Conservation (phyloP, 1,140 invertebrate genomes). For the Cheumatopsyche charites region DNA sequence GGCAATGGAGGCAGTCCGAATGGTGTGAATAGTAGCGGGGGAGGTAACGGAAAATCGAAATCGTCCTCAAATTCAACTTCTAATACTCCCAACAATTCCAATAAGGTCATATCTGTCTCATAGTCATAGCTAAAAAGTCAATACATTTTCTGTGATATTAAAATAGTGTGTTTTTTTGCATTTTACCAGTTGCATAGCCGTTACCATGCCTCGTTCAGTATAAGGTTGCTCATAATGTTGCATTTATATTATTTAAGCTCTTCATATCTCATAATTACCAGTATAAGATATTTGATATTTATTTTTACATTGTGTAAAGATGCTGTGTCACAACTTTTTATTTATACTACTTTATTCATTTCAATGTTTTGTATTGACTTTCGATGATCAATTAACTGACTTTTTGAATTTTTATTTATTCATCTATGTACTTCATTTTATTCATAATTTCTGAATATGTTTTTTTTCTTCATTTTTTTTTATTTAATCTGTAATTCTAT, state of each 20-base stretch:
- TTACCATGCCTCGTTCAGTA: slow-evolving; percentile 27
- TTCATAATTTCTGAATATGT: no score
- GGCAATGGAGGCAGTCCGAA: slow-evolving; percentile 35
- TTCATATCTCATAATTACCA: background rate
- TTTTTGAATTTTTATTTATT: no score
- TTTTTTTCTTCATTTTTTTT: no score
- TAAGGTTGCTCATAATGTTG: slow-evolving; percentile 30
- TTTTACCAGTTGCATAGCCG: slow-evolving; percentile 30
- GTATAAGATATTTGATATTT: background rate
- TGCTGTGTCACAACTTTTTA: no score
- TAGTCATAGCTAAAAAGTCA: slow-evolving; percentile 53
- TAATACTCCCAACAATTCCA: slow-evolving; percentile 47
- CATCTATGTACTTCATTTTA: no score
- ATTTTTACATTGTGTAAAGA: background rate
- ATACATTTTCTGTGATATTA: slow-evolving; percentile 44
- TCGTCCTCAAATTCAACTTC: slow-evolving; percentile 46
- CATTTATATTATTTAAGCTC: slow-evolving; percentile 12
- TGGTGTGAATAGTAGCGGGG: slow-evolving; percentile 31
- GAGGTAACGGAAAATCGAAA: slow-evolving; percentile 49
- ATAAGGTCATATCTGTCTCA: slow-evolving; percentile 59
- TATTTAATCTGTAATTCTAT: no score
- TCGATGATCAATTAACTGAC: no score
- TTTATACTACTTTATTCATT: no score
- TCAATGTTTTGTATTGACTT: no score
- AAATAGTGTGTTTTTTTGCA: slow-evolving; percentile 12